Conservation (phyloP, 2,113 vertebrate species). For the Xiphias gladius region DNA sequence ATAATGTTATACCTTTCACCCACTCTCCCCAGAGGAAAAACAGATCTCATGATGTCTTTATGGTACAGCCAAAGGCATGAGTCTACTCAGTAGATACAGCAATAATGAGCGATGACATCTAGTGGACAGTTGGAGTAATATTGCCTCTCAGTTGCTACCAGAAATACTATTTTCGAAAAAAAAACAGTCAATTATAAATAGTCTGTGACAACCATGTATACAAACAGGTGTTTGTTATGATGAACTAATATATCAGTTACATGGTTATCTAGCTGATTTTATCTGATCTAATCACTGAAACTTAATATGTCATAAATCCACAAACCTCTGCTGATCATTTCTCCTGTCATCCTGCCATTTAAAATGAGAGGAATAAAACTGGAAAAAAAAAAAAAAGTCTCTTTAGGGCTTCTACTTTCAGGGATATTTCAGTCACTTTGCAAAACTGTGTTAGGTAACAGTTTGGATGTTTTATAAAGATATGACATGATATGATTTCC, state of each 20-base stretch:
- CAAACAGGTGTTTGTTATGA: neutral
- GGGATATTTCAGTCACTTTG: neutral
- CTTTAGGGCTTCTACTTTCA: neutral
- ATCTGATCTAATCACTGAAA: neutral
- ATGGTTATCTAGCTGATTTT: neutral
- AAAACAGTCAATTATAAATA: neutral
- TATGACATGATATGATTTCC: neutral
- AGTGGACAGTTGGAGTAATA: conserved; percentile 49
- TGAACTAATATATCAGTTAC: neutral
- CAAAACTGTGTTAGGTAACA: neutral
- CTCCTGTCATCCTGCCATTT: neutral
- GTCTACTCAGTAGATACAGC: neutral
- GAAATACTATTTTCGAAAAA: neutral
- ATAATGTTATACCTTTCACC: conserved; percentile 1
- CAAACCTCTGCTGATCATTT: neutral
- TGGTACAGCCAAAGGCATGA: neutral
- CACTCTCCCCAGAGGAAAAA: neutral
- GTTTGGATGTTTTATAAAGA: neutral
- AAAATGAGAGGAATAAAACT: neutral
- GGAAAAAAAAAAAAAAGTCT: neutral
- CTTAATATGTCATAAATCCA: neutral
- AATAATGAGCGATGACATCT: conserved; percentile 55
- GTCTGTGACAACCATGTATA: neutral
- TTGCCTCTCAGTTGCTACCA: neutral
- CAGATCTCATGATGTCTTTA: neutral